Evolutionary conservation across 37 sponge, comb jelly and placozoan species (phyloP).

Genomic region (Cladorhizidae sp.): DNA sequence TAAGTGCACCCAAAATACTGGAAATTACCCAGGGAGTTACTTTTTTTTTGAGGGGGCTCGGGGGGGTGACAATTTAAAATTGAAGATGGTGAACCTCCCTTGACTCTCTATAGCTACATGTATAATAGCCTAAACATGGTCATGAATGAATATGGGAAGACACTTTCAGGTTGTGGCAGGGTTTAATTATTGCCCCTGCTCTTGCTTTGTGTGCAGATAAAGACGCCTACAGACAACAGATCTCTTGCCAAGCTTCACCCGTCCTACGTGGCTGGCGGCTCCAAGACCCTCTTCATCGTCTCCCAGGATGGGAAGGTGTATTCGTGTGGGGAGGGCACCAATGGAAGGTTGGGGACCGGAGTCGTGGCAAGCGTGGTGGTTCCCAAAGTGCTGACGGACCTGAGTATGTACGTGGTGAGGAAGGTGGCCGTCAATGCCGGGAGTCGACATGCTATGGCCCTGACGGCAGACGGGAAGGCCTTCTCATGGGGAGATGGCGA

Average conservation of each 20-base stretch:
- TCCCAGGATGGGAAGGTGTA: slow-evolving; percentile 92
- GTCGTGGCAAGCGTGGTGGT: slow-evolving; percentile 18
- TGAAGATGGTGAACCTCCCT: too few relatives aligned
- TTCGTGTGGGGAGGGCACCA: slow-evolving; percentile 84
- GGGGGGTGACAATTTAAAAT: too few relatives aligned
- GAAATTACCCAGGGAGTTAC: too few relatives aligned
- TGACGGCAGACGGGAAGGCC: slow-evolving; percentile 92
- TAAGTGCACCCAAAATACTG: too few relatives aligned
- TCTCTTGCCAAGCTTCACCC: slow-evolving; percentile 72
- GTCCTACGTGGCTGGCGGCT: slow-evolving; percentile 78
- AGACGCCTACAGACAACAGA: slow-evolving; percentile 52
- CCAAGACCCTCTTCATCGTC: slow-evolving; percentile 79
- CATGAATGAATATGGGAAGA: too few relatives aligned
- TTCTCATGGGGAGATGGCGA: slow-evolving; percentile 99
- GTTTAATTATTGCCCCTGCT: too few relatives aligned
- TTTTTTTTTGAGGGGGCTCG: too few relatives aligned
- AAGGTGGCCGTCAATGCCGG: slow-evolving; percentile 81
- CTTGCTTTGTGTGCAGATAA: slow-evolving; percentile 61
- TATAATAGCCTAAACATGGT: too few relatives aligned
- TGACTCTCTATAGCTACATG: too few relatives aligned
- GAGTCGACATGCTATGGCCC: slow-evolving; percentile 85
- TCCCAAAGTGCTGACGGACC: slow-evolving; percentile 56
- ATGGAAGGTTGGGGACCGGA: slow-evolving; percentile 84
- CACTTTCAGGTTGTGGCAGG: too few relatives aligned
- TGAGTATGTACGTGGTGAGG: slow-evolving; percentile 88